Evolutionary conservation across 2,113 vertebrate genomes (phyloP).

Genomic region (Typhlomys cinereus): DNA sequence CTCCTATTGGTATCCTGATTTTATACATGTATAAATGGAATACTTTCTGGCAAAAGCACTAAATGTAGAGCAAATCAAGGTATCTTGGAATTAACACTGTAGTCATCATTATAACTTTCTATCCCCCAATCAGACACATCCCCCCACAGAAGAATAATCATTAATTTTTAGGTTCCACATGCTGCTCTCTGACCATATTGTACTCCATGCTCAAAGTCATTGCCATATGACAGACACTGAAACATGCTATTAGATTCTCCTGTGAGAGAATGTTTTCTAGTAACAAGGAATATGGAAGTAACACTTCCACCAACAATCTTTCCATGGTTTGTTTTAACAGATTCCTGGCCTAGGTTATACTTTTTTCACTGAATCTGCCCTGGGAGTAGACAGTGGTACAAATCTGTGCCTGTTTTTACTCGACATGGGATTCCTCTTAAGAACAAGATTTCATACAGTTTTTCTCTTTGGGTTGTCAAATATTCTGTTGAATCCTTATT

Average conservation of each 20-base stretch:
- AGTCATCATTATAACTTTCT: neutral
- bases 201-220: neutral
- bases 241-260: neutral
- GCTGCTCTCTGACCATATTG: neutral
- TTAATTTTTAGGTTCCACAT: neutral
- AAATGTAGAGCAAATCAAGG: neutral
- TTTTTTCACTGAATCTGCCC: too few relatives aligned
- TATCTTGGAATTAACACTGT: neutral
- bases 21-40: too few relatives aligned
- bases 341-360: neutral
- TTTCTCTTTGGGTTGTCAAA: neutral
- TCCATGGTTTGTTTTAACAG: neutral
- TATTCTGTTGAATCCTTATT: neutral
- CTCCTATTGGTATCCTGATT: neutral
- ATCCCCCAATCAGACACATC: neutral
- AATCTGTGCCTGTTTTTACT: neutral
- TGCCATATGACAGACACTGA: neutral
- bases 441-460: neutral
- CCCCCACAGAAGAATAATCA: neutral
- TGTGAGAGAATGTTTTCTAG: neutral
- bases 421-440: neutral
- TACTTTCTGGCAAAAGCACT: neutral
- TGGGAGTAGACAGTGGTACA: neutral
- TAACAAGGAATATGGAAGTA: neutral
- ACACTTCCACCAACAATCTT: neutral